These are phyloP conservation scores for Phylloscopus collybita DNA, from an alignment of 2,797 vertebrate genomes.

Conservation along the genomic window DNA sequence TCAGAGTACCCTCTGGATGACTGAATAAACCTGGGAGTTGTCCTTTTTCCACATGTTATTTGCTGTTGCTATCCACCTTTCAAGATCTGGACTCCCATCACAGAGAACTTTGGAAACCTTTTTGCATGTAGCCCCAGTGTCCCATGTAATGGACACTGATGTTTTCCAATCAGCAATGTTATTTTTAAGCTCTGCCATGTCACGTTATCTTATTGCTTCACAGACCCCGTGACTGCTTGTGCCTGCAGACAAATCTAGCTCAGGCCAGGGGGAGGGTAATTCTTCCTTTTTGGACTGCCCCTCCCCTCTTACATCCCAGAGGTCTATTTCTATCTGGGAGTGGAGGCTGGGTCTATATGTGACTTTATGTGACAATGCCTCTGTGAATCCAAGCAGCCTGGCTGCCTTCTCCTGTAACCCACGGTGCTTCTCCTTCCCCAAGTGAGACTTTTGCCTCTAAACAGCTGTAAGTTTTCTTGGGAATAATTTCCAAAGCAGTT, in stretches of 20 bases:
- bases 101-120: neutral
- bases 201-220: conserved; percentile 40
- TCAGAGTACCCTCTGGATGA: neutral
- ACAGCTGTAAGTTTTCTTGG: neutral
- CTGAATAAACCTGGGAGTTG: neutral
- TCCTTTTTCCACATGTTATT: neutral
- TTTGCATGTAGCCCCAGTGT: neutral
- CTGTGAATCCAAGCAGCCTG: neutral
- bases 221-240: neutral
- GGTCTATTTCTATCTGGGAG: neutral
- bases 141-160: neutral
- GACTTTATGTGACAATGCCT: neutral
- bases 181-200: conserved; percentile 51
- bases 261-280: neutral
- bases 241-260: neutral
- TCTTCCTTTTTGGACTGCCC: neutral
- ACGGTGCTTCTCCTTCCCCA: neutral
- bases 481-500: neutral
- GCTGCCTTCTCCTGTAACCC: neutral
- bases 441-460: neutral
- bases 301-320: neutral
- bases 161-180: conserved; percentile 40
- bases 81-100: neutral
- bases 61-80: neutral
- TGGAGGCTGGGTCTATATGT: neutral